Base-by-base conservation (phyloP, 2,797 vertebrate genomes). In the Sebastes ruberrimus region DNA sequence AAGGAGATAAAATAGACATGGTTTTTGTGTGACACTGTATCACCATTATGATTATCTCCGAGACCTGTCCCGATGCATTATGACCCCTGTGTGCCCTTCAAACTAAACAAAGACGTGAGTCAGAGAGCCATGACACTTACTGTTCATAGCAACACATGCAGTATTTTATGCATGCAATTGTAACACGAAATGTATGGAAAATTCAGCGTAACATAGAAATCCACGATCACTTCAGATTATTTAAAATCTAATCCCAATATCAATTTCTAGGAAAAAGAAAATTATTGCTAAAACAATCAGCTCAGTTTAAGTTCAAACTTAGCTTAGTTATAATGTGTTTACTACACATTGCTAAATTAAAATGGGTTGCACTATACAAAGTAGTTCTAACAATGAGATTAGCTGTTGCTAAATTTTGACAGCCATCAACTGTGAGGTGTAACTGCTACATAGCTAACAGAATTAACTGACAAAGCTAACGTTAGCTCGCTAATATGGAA, bases 1-100 rank as follows among this genome's bases (percentile, higher is more conserved):
- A 86, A 76, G 46, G 49, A 92, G 85, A 91, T 92, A 90, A 88
- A 83, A 88, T 56, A 69, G 73, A 81, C 63, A n/a, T 60, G 64
- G 57, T 80, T 82, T 87, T 82, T 71, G 73, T 81, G 53, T 68
- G 76, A 79, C 56, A 75, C 70, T 84, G 66, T 65, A 62, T 92
- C 84, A 88, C 89, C 71, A 78, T 83, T 81, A 79, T 83, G 84
- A 83, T 80, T 78, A 86, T 85, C 84, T 89, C 76, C 42, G 22
- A 84, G 82, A 65, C 72, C 6, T 30, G 14, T 60, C 46, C 38
- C 35, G 56, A 68, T 69, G 56, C 63, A 57, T 65, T 28, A 61
- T 83, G 84, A 87, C 69, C 79, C 57, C 64, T 59, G 56, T 74
- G 35, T 85, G 66, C 18, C 81, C 52, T 88, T 83, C 71, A 85